Percentiles rank a stretch among this genome's conserved stretches.
These are phyloP conservation scores for Pasiphila rectangulata DNA, from an alignment of 2,888 invertebrate genomes.

Conservation along the genomic window DNA sequence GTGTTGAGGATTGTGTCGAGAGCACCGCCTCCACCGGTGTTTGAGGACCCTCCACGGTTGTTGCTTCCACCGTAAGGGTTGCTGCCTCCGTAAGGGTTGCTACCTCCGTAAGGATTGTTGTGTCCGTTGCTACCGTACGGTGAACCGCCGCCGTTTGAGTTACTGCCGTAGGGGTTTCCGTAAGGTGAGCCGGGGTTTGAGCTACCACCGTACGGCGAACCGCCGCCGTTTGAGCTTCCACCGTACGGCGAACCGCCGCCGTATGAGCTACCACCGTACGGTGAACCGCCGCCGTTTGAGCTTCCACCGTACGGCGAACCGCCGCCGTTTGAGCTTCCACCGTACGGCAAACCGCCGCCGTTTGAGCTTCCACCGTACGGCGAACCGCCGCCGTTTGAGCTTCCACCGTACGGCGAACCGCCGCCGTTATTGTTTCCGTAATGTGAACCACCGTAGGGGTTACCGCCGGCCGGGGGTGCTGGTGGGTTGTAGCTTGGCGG, in stretches of 20 bases:
- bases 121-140: constrained; percentile 36
- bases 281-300: constrained; percentile 12
- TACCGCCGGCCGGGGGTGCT: constrained; percentile 51
- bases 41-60: constrained; percentile 22
- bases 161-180: constrained; percentile 48
- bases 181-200: no score
- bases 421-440: constrained; percentile 22
- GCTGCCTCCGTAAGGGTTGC: constrained; percentile 35
- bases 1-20: constrained; percentile 55
- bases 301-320: constrained; percentile 28
- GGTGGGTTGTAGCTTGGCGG: constrained; percentile 71
- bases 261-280: constrained; percentile 7
- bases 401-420: constrained; percentile 32
- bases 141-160: constrained; percentile 44
- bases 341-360: no score
- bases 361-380: constrained; percentile 34
- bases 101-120: constrained; percentile 45
- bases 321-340: constrained; percentile 23
- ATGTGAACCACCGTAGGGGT: constrained; percentile 17
- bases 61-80: constrained; percentile 36
- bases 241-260: constrained; percentile 31
- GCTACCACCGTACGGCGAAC: constrained; percentile 31
- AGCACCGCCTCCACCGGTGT: constrained; percentile 34
- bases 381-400: constrained; percentile 23
- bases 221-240: constrained; percentile 33